Evolutionary conservation across 2,797 vertebrate genomes (phyloP).

Genomic region (Benthosema pterotum): DNA sequence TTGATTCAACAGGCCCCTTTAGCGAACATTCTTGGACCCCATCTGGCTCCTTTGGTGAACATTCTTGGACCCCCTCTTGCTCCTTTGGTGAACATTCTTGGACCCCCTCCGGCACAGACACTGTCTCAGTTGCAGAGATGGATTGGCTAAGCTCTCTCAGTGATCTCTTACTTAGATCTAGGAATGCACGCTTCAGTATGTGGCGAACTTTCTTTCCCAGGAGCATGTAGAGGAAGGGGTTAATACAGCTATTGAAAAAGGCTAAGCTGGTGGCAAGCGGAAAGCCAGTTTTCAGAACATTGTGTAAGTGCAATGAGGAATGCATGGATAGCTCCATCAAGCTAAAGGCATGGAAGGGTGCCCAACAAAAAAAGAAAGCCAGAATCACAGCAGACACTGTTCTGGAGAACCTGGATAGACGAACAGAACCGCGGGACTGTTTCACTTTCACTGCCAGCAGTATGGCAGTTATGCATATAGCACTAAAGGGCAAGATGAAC

Average conservation of each 20-base stretch:
- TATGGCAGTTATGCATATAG: slow-evolving; percentile 88
- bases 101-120: slow-evolving; percentile 50
- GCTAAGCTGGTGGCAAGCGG: slow-evolving; percentile 91
- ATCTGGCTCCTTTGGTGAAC: slow-evolving; percentile 56
- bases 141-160: slow-evolving; percentile 90
- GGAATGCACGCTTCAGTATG: slow-evolving; percentile 82
- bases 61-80: slow-evolving; percentile 36
- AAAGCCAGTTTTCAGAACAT: slow-evolving; percentile 83
- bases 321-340: slow-evolving; percentile 90
- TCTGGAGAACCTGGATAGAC: slow-evolving; percentile 88
- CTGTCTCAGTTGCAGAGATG: slow-evolving; percentile 83
- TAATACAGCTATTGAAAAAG: slow-evolving; percentile 96
- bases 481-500: slow-evolving; percentile 89
- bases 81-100: slow-evolving; percentile 56
- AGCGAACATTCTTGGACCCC: slow-evolving; percentile 37
- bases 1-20: slow-evolving; percentile 47
- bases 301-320: slow-evolving; percentile 71
- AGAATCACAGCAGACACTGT: slow-evolving; percentile 87
- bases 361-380: slow-evolving; percentile 95
- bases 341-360: slow-evolving; percentile 90
- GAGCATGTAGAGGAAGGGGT: slow-evolving; percentile 93
- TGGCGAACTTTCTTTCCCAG: slow-evolving; percentile 87
- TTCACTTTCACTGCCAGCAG: slow-evolving; percentile 84
- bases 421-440: slow-evolving; percentile 65
- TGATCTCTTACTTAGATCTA: slow-evolving; percentile 88